Base-by-base conservation (phyloP, 2,113 vertebrate species). In the Grus americana region DNA sequence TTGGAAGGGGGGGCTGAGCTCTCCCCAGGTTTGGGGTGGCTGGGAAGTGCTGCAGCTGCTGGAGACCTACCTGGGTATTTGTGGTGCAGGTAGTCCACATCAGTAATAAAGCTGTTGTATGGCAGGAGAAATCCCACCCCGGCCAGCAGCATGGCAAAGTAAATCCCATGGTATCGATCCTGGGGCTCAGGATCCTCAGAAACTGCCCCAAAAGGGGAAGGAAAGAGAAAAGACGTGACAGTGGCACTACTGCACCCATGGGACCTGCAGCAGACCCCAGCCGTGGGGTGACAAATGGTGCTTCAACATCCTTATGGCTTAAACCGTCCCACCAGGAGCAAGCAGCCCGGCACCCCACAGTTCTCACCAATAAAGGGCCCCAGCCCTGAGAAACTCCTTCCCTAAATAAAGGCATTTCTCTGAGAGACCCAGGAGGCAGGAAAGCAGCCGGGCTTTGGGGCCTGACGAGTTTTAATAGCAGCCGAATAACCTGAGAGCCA, bases 101-200 rank as follows among this genome's bases (percentile, higher is more conserved):
- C 99, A 0, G 99, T 99, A 96, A 99, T 99, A 92, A 99, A 99
- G 87, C 99, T 99, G 97, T 99, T 99, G 98, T 99, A 99, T 0
- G 99, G 99, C 92, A 99, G 98, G 88, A 99, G 98, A 97, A 99
- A 99, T 38, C 99, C 99, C 72, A 99, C 99, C 18, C 99, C 99
- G 0, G 99, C 99, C 97, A 99, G 97, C 82, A 99, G 97, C 99
- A 99, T 99, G 6, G 99, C 99, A 49, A 99, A 99, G 93, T 99
- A 99, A 97, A 99, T 99, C 86, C 99, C 99, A 85, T 99, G 99
- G 98, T 99, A 99, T 91, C 98, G 98, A 96, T 99, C 99, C 14
- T 99, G 98, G 5, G 99, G 99, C 66, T 98, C 98, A 0, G 98
- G 98, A 70, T 99, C 99, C 94, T 99, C 99, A 79, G 97, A 97